These are phyloP conservation scores for Pseudolaguvia tuberculata DNA, from an alignment of 2,113 vertebrate species.

Conservation along the genomic window DNA sequence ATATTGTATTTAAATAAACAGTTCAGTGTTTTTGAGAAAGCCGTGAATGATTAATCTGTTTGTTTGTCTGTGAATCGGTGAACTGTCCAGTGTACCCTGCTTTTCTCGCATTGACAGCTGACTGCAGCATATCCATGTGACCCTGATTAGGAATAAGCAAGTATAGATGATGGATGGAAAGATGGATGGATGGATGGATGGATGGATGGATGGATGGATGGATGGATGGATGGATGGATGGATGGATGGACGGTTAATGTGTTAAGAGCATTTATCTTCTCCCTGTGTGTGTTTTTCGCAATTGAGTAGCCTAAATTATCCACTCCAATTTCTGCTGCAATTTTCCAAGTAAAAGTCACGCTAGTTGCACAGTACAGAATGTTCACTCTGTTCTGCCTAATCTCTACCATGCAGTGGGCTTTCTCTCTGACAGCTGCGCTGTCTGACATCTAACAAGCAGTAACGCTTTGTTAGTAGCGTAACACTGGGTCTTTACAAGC, in stretches of 20 bases:
- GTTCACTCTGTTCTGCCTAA: slow-evolving; percentile 58
- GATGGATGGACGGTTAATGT: neutral
- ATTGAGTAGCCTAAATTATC: slow-evolving; percentile 33
- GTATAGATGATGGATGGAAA: too few species aligned
- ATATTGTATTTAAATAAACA: neutral
- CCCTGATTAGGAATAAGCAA: too few species aligned
- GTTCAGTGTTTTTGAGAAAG: neutral
- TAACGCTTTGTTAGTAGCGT: slow-evolving; percentile 48
- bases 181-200: too few species aligned
- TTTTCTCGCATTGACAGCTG: too few species aligned
- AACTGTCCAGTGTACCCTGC: too few species aligned
- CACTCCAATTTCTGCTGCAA: slow-evolving; percentile 48
- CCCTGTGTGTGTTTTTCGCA: slow-evolving; percentile 17
- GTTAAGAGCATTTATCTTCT: slow-evolving; percentile 1
- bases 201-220: too few species aligned
- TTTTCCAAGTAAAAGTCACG: slow-evolving; percentile 55
- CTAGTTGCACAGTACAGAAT: slow-evolving; percentile 61
- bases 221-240: too few species aligned
- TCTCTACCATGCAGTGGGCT: slow-evolving; percentile 56
- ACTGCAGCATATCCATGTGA: too few species aligned
- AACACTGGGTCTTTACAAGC: slow-evolving; percentile 34
- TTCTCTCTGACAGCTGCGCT: slow-evolving; percentile 49
- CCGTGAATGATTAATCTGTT: too few species aligned
- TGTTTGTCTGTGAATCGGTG: too few species aligned
- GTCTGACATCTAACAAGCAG: slow-evolving; percentile 56